Evolutionary conservation across 2,797 vertebrate genomes (phyloP).

Genomic region (Scolopax rusticola): DNA sequence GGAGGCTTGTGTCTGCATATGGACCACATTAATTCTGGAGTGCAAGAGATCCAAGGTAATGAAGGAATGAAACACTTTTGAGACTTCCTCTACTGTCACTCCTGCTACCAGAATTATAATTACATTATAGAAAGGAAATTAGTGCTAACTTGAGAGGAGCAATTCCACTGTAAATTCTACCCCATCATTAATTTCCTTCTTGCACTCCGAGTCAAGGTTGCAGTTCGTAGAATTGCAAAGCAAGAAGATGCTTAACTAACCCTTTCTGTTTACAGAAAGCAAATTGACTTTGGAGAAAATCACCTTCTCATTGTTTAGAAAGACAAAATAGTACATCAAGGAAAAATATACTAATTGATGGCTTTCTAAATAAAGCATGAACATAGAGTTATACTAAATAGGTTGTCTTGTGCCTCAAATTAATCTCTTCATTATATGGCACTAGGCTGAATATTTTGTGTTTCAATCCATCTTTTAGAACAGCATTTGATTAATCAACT

Average conservation of each 20-base stretch:
- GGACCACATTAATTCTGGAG: slow-evolving; percentile 34
- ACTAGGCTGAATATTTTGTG: slow-evolving; percentile 80
- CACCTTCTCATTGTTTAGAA: slow-evolving; percentile 73
- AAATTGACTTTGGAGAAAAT: slow-evolving; percentile 80
- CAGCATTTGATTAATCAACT: slow-evolving; percentile 82
- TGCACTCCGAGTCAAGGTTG: slow-evolving; percentile 38
- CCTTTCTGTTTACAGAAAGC: slow-evolving; percentile 75
- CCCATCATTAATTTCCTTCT: slow-evolving; percentile 74
- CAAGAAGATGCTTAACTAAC: slow-evolving; percentile 62
- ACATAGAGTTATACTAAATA: slow-evolving; percentile 81
- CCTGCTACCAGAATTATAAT: slow-evolving; percentile 63
- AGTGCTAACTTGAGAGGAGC: slow-evolving; percentile 64
- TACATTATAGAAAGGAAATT: slow-evolving; percentile 71
- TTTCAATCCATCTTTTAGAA: slow-evolving; percentile 82
- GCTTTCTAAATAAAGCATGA: slow-evolving; percentile 81
- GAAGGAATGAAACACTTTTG: slow-evolving; percentile 68
- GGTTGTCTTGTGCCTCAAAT: slow-evolving; percentile 83
- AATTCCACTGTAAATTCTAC: slow-evolving; percentile 63
- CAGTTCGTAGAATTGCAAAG: slow-evolving; percentile 54
- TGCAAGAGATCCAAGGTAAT: slow-evolving; percentile 28
- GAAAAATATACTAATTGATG: slow-evolving; percentile 82
- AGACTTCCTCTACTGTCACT: slow-evolving; percentile 59
- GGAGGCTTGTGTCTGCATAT: not conserved
- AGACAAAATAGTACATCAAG: slow-evolving; percentile 80
- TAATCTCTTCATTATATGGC: slow-evolving; percentile 88